phyloP scores from a whole-genome alignment of 2,888 invertebrate genomes.

The Synanthedon andrenaeformis region DNA sequence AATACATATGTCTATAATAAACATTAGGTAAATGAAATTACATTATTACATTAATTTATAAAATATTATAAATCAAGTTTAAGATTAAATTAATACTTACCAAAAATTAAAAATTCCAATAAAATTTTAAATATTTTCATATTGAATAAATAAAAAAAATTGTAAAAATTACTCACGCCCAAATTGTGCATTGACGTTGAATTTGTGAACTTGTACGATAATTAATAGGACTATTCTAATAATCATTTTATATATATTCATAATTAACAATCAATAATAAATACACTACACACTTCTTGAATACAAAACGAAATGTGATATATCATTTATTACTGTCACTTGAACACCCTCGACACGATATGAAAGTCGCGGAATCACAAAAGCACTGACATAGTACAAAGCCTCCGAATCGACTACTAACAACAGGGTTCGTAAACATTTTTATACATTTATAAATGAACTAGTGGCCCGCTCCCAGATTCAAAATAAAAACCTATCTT shows the following conservation, averaged over 20 bases:
- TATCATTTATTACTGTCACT: background rate
- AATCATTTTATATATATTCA: background rate
- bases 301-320: background rate
- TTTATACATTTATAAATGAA: conserved; percentile 1
- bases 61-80: background rate
- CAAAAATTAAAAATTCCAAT: background rate
- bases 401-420: conserved; percentile 36
- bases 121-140: background rate
- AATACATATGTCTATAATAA: too few relatives aligned
- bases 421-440: conserved; percentile 34
- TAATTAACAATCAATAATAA: background rate
- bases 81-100: background rate
- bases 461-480: too few relatives aligned
- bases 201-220: conserved; percentile 30
- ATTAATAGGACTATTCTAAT: conserved; percentile 19
- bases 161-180: conserved; percentile 41
- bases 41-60: background rate
- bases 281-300: background rate
- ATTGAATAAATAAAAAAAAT: background rate
- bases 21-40: too few relatives aligned
- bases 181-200: conserved; percentile 51
- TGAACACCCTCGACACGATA: background rate
- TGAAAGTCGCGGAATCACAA: conserved; percentile 24
- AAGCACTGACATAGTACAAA: conserved; percentile 55
- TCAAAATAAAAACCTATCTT: too few relatives aligned